phyloP scores from a whole-genome alignment of 2,113 vertebrate species.

The Blennius ocellaris region DNA sequence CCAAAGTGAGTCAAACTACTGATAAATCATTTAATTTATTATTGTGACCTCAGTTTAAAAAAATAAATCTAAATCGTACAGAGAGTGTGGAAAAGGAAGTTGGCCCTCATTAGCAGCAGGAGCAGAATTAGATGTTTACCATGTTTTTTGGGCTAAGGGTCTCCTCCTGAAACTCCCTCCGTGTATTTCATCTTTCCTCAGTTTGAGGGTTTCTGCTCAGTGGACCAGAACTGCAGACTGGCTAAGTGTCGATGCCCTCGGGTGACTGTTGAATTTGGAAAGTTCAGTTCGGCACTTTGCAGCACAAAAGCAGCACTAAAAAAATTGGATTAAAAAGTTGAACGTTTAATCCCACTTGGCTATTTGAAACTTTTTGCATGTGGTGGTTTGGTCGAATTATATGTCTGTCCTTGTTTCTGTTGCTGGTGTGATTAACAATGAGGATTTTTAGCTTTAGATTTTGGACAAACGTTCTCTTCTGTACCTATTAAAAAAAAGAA shows the following conservation, averaged over 20 bases:
- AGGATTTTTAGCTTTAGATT: too few relatives aligned
- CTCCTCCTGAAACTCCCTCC: constrained; percentile 17
- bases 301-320: not conserved
- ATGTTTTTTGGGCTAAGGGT: constrained; percentile 11
- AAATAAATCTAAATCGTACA: constrained; percentile 13
- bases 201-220: constrained; percentile 32
- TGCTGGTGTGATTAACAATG: too few relatives aligned
- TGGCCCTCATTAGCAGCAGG: constrained; percentile 6
- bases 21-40: not conserved
- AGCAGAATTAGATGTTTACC: constrained; percentile 4
- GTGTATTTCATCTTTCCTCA: constrained; percentile 8
- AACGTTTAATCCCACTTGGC: too few relatives aligned
- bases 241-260: constrained; percentile 13
- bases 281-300: constrained; percentile 9
- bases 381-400: too few relatives aligned
- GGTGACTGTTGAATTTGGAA: constrained; percentile 20
- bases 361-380: too few relatives aligned
- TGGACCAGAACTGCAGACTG: constrained; percentile 22
- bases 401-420: too few relatives aligned
- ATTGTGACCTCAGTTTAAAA: not conserved
- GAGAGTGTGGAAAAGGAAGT: constrained; percentile 1
- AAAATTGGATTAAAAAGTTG: too few relatives aligned
- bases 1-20: not conserved
- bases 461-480: too few relatives aligned
- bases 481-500: too few relatives aligned